These are phyloP conservation scores for Amblyteles armatorius DNA, from an alignment of 2,888 invertebrate species.

Conservation along the genomic window DNA sequence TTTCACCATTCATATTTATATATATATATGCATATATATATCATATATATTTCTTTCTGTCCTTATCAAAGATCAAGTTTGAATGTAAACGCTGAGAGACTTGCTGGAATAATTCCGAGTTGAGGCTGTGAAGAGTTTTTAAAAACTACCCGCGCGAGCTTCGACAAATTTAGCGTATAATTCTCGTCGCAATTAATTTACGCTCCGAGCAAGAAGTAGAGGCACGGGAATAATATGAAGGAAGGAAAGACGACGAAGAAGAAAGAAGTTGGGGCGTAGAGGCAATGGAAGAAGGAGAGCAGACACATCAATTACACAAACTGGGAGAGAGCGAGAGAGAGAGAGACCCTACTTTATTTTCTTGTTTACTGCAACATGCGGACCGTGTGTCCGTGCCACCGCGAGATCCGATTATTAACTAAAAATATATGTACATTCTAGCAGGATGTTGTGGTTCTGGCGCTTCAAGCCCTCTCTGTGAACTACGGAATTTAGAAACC, in stretches of 20 bases:
- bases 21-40: neutral
- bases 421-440: neutral
- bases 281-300: conserved; percentile 18
- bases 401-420: conserved; percentile 25
- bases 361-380: conserved; percentile 5
- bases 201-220: conserved; percentile 27
- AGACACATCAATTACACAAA: conserved; percentile 47
- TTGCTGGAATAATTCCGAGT: conserved; percentile 63
- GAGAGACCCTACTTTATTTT: conserved; percentile 12
- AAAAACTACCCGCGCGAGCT: conserved; percentile 62
- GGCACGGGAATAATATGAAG: neutral
- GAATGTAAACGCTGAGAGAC: conserved; percentile 60
- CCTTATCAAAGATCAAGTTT: conserved; percentile 44
- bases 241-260: neutral
- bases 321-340: conserved; percentile 14
- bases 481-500: too few species aligned
- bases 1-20: conserved; percentile 12
- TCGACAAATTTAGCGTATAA: conserved; percentile 61
- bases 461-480: too few species aligned
- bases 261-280: neutral
- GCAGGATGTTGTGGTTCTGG: too few species aligned
- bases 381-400: neutral
- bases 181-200: conserved; percentile 62
- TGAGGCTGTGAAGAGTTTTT: conserved; percentile 33
- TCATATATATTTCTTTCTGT: neutral